These are phyloP conservation scores for Astropecten irregularis DNA, from an alignment of 53 echinoderm and acorn worm species.

Conservation along the genomic window DNA sequence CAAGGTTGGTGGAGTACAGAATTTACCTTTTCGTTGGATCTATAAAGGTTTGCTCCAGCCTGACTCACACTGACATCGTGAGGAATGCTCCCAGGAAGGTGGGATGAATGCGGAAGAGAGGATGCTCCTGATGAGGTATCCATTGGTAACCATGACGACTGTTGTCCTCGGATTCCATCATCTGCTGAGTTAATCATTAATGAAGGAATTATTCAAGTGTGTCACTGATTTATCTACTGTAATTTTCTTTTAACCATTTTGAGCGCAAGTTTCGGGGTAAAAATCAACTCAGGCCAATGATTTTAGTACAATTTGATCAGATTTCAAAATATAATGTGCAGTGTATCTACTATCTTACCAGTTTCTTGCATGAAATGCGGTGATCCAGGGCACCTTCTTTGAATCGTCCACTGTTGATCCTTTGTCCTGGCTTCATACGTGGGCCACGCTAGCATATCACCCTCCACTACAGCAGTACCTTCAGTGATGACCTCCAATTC, in stretches of 20 bases:
- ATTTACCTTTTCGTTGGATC: conserved; percentile 11
- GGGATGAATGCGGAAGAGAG: conserved; percentile 15
- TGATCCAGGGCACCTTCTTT: not conserved
- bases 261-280: too few relatives aligned
- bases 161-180: not conserved
- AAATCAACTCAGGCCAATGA: too few relatives aligned
- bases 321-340: too few relatives aligned
- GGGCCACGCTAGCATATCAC: not conserved
- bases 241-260: too few relatives aligned
- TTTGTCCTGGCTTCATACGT: not conserved
- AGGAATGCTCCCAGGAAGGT: not conserved
- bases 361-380: not conserved
- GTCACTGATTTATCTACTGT: too few relatives aligned
- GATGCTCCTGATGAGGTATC: not conserved
- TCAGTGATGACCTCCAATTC: not conserved
- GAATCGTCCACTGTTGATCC: conserved; percentile 5
- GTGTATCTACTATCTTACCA: too few relatives aligned
- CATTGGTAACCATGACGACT: not conserved
- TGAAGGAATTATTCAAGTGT: too few relatives aligned
- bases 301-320: too few relatives aligned
- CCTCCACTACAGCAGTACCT: not conserved
- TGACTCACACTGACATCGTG: not conserved
- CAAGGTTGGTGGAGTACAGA: too few relatives aligned
- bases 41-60: not conserved
- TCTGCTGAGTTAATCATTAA: too few relatives aligned